phyloP scores from a whole-genome alignment of 2,113 vertebrate genomes.

The Pitta sordida region DNA sequence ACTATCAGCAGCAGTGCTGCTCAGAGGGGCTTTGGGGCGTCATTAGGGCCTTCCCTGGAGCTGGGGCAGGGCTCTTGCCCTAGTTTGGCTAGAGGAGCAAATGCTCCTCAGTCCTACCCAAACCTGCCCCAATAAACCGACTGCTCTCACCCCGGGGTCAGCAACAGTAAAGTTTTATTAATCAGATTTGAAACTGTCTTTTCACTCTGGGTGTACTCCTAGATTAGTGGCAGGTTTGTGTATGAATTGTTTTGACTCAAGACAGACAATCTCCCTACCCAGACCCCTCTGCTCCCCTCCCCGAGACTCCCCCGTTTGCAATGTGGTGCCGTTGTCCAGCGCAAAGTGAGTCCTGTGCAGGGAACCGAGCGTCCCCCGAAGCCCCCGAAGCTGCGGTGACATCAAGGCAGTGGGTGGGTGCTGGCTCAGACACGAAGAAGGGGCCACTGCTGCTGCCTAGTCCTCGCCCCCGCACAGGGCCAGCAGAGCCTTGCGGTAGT shows the following conservation, averaged over 20 bases:
- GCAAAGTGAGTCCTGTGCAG: slow-evolving; percentile 3
- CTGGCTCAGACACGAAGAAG: slow-evolving; percentile 31
- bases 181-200: slow-evolving; percentile 18
- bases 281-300: neutral
- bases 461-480: slow-evolving; percentile 90
- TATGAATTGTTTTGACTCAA: neutral
- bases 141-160: neutral
- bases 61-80: neutral
- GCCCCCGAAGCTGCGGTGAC: slow-evolving; percentile 47
- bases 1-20: neutral
- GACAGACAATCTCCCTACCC: neutral
- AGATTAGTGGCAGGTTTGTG: neutral
- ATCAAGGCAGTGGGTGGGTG: slow-evolving; percentile 39
- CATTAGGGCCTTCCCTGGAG: neutral
- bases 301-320: neutral
- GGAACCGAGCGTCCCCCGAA: neutral
- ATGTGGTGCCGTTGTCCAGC: neutral
- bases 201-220: neutral
- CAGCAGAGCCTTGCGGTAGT: slow-evolving; percentile 91
- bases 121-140: neutral
- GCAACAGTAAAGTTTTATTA: slow-evolving; percentile 61
- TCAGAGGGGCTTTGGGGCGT: neutral
- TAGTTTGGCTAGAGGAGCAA: neutral
- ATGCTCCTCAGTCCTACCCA: neutral
- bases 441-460: slow-evolving; percentile 48